phyloP scores from a whole-genome alignment of 1,140 invertebrate genomes.

The Ceratina japonica region DNA sequence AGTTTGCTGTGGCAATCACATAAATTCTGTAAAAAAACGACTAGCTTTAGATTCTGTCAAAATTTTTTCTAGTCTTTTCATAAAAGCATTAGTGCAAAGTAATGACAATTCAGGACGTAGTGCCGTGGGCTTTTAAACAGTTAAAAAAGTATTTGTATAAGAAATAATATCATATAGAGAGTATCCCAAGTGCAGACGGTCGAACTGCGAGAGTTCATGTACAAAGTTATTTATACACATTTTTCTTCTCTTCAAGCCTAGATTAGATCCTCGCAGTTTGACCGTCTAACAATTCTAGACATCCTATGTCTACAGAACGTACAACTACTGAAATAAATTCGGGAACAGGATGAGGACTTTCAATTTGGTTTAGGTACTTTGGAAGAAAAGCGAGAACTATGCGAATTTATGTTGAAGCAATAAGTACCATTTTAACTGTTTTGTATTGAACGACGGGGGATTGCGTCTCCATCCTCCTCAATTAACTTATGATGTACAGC shows the following conservation, averaged over 20 bases:
- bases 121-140: background rate
- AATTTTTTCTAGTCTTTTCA: background rate
- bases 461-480: slow-evolving; percentile 80
- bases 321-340: no score
- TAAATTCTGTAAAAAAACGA: slow-evolving; percentile 76
- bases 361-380: background rate
- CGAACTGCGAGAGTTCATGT: no score
- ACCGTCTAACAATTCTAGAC: no score
- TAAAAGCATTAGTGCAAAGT: no score
- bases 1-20: slow-evolving; percentile 78
- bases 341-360: background rate
- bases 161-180: background rate
- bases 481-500: slow-evolving; percentile 86
- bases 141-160: slow-evolving; percentile 1
- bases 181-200: background rate
- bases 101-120: background rate
- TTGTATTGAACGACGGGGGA: slow-evolving; percentile 68
- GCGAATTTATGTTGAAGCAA: background rate
- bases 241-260: no score
- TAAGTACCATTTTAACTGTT: slow-evolving; percentile 62
- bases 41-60: slow-evolving; percentile 11
- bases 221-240: no score
- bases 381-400: slow-evolving; percentile 26
- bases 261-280: no score
- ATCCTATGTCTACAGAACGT: no score